Percentiles rank a stretch among this genome's conserved stretches.
phyloP scores from a whole-genome alignment of 2,113 vertebrate species.

The Sceloporus tristichus region DNA sequence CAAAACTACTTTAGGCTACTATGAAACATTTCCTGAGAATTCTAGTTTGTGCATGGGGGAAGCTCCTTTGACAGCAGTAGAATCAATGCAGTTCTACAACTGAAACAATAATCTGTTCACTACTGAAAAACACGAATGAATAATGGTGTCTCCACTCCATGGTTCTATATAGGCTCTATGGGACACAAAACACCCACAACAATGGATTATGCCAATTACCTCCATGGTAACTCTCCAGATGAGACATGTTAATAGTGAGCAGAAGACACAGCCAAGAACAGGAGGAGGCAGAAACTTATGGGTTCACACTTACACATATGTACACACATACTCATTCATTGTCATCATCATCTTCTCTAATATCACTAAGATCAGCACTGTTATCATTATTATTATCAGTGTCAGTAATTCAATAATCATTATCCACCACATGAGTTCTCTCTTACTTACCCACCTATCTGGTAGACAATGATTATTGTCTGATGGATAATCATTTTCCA shows the following conservation, averaged over 20 bases:
- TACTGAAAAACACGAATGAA: neutral
- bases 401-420: too few relatives aligned
- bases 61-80: neutral
- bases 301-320: neutral
- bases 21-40: conserved; percentile 12
- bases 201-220: neutral
- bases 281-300: neutral
- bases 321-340: neutral
- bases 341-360: neutral
- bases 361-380: too few relatives aligned
- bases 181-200: neutral
- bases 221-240: too few relatives aligned
- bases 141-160: neutral
- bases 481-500: too few relatives aligned
- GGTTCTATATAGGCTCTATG: neutral
- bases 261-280: neutral
- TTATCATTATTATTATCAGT: too few relatives aligned
- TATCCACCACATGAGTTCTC: too few relatives aligned
- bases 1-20: conserved; percentile 10
- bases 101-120: neutral
- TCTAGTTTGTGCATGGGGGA: neutral
- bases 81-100: neutral
- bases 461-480: too few relatives aligned
- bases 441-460: too few relatives aligned
- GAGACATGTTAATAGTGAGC: too few relatives aligned